Base-by-base conservation (phyloP, 2,888 invertebrate genomes). In the Balanococcus diminutus region DNA sequence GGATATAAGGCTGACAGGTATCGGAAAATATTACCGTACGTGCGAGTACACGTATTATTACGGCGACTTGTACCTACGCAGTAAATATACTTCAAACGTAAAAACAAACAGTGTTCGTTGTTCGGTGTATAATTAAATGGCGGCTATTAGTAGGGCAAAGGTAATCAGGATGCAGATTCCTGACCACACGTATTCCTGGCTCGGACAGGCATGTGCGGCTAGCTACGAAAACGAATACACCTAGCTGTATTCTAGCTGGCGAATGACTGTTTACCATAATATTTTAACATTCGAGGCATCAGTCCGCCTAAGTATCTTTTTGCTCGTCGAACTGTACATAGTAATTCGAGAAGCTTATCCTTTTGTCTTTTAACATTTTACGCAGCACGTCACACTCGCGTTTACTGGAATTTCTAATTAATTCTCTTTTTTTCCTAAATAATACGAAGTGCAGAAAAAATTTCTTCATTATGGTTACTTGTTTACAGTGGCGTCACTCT, bases 91-190 rank as follows among this genome's bases (percentile, higher is more conserved):
- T 19, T 51, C 51, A 51, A 51, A 51, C 19, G 51, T 19, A 51
- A 51, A 51, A 67, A 67, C 28, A 67, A 67, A 67, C 61, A 67
- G 19, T 0, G n/a, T 51, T 36, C 36, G 51, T 51, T 9, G 51
- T 51, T 28, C 28, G 61, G 14, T 67, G 14, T 46, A 16, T 67
- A 67, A 67, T 67, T 67, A 67, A 67, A 67, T 67, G 28, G 19
- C 19, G 51, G 51, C 19, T 51, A 51, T 51, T 51, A 51, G 51
- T 51, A 19, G 51, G 51, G 19, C 51, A 51, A 67, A 28, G 28
- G 61, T 67, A 67, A 67, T 67, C 61, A 67, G 22, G n/a, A 67
- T 67, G 28, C 61, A 22, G 28, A 67, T 67, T 67, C 61, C 14
- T 67, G 28, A 67, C 61, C 61, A 25, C 61, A 67, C 28, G 61